These are phyloP conservation scores for Plestiodon gilberti DNA, from an alignment of 2,113 vertebrate species.

Conservation along the genomic window DNA sequence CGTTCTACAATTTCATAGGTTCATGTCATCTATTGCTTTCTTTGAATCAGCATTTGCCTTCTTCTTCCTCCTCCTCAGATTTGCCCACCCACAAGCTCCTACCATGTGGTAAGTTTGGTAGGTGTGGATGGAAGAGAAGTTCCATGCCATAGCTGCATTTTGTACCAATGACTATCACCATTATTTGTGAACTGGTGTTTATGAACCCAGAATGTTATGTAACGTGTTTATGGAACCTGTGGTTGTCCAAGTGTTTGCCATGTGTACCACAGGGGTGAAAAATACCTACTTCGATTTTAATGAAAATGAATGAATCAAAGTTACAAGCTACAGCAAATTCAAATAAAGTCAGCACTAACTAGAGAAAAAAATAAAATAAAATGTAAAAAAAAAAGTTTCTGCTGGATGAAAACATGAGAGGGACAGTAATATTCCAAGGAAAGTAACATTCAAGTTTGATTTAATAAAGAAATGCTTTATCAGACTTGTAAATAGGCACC, in stretches of 20 bases:
- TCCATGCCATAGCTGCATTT: neutral
- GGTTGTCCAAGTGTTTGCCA: slow-evolving; percentile 4
- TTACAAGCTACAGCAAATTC: neutral
- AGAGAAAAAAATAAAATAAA: too few relatives aligned
- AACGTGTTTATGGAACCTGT: slow-evolving; percentile 21
- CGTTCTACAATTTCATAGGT: too few relatives aligned
- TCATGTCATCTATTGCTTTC: neutral
- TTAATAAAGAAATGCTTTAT: neutral
- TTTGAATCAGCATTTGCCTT: neutral
- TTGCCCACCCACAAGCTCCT: neutral
- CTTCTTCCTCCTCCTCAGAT: neutral
- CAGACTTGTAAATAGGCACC: neutral
- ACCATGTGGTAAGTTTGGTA: neutral
- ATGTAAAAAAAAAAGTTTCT: too few relatives aligned
- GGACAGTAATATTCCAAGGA: neutral
- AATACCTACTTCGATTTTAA: slow-evolving; percentile 1
- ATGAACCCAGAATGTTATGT: neutral
- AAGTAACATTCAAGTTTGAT: neutral
- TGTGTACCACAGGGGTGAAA: neutral
- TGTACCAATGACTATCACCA: neutral
- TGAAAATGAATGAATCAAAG: slow-evolving; percentile 15
- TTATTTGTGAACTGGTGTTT: slow-evolving; percentile 7
- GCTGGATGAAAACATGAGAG: neutral
- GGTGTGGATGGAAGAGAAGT: neutral
- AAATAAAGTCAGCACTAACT: neutral